A percentile compares a stretch with the other conserved stretches of the same genome.
Conservation (phyloP, 2,797 vertebrate species). For the Mormyrus hasselquistii region DNA sequence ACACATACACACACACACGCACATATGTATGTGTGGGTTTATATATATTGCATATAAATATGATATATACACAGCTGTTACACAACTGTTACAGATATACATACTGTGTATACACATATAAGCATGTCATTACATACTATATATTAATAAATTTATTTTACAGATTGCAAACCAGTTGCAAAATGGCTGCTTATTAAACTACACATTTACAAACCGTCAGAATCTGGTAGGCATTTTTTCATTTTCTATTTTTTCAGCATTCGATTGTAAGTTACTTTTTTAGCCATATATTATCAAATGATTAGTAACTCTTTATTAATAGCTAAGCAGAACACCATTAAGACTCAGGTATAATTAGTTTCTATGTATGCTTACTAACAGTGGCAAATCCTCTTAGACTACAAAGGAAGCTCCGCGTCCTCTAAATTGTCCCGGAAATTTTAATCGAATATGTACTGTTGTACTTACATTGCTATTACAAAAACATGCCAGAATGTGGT, state of each 20-base stretch:
- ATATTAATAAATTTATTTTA: constrained; percentile 20
- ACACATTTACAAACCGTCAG: constrained; percentile 44
- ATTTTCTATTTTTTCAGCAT: background rate
- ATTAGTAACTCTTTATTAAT: background rate
- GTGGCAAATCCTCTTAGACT: background rate
- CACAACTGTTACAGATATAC: background rate
- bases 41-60: background rate
- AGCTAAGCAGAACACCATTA: background rate
- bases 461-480: background rate
- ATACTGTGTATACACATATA: background rate
- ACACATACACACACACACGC: background rate
- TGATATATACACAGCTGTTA: background rate
- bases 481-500: background rate
- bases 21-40: background rate
- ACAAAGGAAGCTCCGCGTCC: background rate
- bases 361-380: background rate
- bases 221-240: constrained; percentile 44
- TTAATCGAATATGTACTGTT: background rate
- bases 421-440: background rate
- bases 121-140: background rate
- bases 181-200: constrained; percentile 48
- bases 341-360: background rate
- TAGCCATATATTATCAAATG: background rate
- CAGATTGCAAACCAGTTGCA: constrained; percentile 56
- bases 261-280: background rate